A percentile compares a stretch with the other conserved stretches of the same genome.
phyloP scores from a whole-genome alignment of 2,113 vertebrate species.

The Apteryx owenii region DNA sequence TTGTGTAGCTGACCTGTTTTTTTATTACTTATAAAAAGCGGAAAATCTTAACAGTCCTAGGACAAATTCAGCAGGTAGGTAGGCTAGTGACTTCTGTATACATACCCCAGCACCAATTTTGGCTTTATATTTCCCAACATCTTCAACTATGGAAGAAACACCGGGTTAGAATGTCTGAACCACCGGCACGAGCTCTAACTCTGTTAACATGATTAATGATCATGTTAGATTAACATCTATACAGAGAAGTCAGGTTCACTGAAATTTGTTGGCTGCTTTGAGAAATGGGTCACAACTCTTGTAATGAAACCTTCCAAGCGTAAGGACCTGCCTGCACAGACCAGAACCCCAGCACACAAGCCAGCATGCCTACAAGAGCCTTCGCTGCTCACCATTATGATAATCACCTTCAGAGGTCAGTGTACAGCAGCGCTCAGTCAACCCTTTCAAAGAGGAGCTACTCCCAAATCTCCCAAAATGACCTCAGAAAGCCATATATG shows the following conservation, averaged over 20 bases:
- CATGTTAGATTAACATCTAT: too few species aligned
- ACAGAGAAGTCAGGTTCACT: neutral
- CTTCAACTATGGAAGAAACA: neutral
- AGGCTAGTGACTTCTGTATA: neutral
- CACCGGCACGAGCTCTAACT: neutral
- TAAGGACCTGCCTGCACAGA: neutral
- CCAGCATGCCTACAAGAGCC: rapidly evolving
- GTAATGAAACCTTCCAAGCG: neutral
- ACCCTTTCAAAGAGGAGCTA: neutral
- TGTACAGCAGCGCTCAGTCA: neutral
- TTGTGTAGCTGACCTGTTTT: neutral
- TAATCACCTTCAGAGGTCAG: neutral
- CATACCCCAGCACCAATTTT: neutral
- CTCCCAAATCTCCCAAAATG: neutral
- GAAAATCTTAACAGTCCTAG: neutral
- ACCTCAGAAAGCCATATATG: neutral
- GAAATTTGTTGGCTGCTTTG: neutral
- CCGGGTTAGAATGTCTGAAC: neutral
- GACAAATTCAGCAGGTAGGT: neutral
- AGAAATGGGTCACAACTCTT: neutral
- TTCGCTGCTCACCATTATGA: neutral
- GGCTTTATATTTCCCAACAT: neutral
- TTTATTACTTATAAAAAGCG: neutral
- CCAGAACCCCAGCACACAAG: neutral
- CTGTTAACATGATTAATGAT: neutral